Percentiles rank a stretch among this genome's conserved stretches.
Evolutionary conservation across 2,113 vertebrate species (phyloP).

Genomic region (Atrichornis clamosus): DNA sequence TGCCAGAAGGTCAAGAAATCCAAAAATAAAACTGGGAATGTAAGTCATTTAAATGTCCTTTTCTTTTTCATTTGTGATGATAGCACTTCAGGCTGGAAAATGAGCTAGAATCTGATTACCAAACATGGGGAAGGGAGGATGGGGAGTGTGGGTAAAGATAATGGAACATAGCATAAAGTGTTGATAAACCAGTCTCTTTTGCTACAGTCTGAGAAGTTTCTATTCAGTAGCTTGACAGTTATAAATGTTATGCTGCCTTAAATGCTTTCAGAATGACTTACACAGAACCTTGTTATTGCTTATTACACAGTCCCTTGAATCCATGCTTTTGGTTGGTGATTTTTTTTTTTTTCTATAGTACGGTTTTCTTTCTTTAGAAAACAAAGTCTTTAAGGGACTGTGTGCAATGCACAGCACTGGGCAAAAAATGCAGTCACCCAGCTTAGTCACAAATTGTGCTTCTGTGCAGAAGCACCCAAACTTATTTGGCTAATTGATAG

Average conservation of each 20-base stretch:
- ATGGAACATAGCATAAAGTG: neutral
- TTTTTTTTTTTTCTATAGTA: neutral
- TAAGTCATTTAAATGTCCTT: neutral
- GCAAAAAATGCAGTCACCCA: neutral
- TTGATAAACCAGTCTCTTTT: neutral
- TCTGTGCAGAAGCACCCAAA: neutral
- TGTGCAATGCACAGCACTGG: neutral
- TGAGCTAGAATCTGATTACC: neutral
- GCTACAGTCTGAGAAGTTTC: neutral
- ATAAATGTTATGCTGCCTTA: neutral
- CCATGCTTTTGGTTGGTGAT: neutral
- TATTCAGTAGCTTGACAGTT: neutral
- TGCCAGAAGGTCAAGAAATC: neutral
- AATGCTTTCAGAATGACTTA: neutral
- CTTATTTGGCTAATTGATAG: neutral
- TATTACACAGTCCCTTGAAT: neutral
- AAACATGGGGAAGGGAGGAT: neutral
- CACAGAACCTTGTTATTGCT: neutral
- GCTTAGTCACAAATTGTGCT: neutral
- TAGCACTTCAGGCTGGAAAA: conserved; percentile 1
- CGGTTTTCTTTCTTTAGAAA: neutral
- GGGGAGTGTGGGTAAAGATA: neutral
- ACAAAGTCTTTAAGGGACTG: neutral
- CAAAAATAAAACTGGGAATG: neutral
- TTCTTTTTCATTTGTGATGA: neutral